Percentiles rank a stretch among this genome's conserved stretches.
These are phyloP conservation scores for Danio kyathit DNA, from an alignment of 2,797 vertebrate genomes.

Conservation along the genomic window DNA sequence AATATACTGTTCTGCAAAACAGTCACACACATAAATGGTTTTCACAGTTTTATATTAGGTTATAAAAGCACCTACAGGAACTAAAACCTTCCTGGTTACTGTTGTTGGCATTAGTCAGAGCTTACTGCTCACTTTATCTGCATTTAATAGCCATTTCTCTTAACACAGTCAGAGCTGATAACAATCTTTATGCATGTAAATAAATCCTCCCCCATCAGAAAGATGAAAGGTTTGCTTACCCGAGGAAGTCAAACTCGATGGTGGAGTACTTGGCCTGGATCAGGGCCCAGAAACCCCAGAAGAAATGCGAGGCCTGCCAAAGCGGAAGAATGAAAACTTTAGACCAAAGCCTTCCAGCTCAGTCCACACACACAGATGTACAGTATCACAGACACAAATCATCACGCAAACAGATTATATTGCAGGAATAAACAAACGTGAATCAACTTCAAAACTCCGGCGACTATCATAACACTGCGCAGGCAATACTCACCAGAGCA, in stretches of 20 bases:
- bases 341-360: conserved; percentile 9
- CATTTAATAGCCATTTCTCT: background rate
- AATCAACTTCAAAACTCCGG: background rate
- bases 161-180: conserved; percentile 4
- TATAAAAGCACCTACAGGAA: background rate
- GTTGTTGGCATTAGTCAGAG: background rate
- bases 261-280: conserved; percentile 96
- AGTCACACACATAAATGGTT: too few relatives aligned
- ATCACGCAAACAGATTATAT: background rate
- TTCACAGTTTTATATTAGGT: background rate
- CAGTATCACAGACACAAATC: background rate
- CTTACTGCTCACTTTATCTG: background rate
- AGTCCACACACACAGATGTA: conserved; percentile 1
- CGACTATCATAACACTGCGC: background rate
- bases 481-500: conserved; percentile 86
- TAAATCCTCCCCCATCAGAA: background rate
- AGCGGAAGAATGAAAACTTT: conserved; percentile 45
- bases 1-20: too few relatives aligned
- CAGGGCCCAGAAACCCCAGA: conserved; percentile 97
- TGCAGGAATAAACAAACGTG: background rate
- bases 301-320: conserved; percentile 92
- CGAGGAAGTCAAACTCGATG: conserved; percentile 95
- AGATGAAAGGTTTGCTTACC: conserved; percentile 78
- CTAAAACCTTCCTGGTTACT: background rate
- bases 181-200: conserved; percentile 14